Evolutionary conservation across 37 sponge, comb jelly and placozoan genomes (phyloP).

Genomic region (Crambe crambe): DNA sequence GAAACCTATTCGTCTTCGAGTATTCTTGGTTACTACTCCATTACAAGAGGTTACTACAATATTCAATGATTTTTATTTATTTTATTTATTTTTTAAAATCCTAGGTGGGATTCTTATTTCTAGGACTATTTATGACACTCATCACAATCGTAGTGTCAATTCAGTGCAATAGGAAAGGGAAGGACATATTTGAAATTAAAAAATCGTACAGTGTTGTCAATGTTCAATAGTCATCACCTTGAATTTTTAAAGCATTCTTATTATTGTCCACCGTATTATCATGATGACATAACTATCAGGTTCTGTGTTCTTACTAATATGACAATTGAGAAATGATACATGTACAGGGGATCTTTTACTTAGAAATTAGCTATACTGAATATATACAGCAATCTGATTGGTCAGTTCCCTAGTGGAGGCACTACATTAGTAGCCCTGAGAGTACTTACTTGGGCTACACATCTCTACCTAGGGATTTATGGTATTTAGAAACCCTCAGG

Average conservation of each 20-base stretch:
- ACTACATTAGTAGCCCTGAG: no score
- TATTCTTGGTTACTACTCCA: neutral
- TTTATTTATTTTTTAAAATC: neutral
- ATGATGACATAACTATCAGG: no score
- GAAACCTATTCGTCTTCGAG: neutral
- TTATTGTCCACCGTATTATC: no score
- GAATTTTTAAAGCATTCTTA: neutral
- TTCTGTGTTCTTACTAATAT: no score
- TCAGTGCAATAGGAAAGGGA: slow-evolving; percentile 41
- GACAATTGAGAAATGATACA: no score
- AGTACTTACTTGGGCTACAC: no score
- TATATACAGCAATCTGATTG: no score
- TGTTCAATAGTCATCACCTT: neutral
- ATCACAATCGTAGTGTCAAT: slow-evolving; percentile 22
- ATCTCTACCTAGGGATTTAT: no score
- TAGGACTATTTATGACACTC: slow-evolving; percentile 32
- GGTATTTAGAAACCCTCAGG: no score
- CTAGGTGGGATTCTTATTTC: slow-evolving; percentile 42
- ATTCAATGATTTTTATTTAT: neutral
- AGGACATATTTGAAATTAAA: slow-evolving; percentile 30
- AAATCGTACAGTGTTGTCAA: neutral
- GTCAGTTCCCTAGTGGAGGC: no score
- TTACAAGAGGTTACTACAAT: neutral
- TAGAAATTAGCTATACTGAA: no score
- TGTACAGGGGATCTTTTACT: no score